Percentiles rank a stretch among this genome's conserved stretches.
Conservation (phyloP, 1,140 invertebrate species). For the Patella vulgata region DNA sequence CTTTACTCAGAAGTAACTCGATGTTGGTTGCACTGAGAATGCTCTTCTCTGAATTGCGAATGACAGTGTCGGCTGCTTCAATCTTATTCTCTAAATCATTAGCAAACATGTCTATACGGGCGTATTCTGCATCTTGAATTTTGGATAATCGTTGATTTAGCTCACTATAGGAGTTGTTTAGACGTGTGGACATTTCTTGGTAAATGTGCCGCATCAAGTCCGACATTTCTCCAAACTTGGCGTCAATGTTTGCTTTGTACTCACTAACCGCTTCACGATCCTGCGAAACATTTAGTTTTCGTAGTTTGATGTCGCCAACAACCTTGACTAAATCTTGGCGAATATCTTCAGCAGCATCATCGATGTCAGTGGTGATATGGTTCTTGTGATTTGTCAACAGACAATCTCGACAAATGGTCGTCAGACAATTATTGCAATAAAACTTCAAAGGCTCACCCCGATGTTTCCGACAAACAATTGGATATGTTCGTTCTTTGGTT, state of each 20-base stretch:
- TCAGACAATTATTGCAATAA: slow-evolving; percentile 15
- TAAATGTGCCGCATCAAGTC: slow-evolving; percentile 3
- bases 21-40: background rate
- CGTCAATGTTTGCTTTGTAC: slow-evolving; percentile 15
- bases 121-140: background rate
- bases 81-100: slow-evolving; percentile 4
- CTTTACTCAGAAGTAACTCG: background rate
- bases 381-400: slow-evolving; percentile 22
- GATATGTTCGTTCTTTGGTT: background rate
- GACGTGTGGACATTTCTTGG: slow-evolving; percentile 2
- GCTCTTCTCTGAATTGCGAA: background rate
- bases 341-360: slow-evolving; percentile 6
- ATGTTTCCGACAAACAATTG: slow-evolving; percentile 17
- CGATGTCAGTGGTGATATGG: slow-evolving; percentile 14
- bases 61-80: background rate
- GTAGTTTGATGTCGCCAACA: slow-evolving; percentile 1
- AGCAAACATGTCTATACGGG: slow-evolving; percentile 2
- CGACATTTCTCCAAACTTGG: slow-evolving; percentile 1
- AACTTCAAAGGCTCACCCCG: slow-evolving; percentile 11
- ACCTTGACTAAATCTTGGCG: slow-evolving; percentile 7
- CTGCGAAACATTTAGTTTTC: background rate
- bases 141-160: background rate
- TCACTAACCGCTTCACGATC: background rate
- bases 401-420: slow-evolving; percentile 22
- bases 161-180: slow-evolving; percentile 8